phyloP scores from a whole-genome alignment of 1,140 invertebrate genomes.

The Wasmannia auropunctata region DNA sequence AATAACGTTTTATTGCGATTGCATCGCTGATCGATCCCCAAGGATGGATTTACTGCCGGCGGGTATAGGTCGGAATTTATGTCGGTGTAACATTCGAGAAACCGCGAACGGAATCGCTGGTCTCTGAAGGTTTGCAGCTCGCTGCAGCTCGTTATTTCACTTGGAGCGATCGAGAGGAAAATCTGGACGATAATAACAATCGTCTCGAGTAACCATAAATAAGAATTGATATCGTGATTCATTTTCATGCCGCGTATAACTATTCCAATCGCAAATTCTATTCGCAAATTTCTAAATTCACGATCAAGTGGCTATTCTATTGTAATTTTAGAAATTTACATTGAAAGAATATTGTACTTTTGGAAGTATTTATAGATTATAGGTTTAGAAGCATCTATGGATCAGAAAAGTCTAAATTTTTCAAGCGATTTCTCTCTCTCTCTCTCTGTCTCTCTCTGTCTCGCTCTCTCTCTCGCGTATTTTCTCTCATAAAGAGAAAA shows the following conservation, averaged over 20 bases:
- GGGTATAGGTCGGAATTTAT: slow-evolving; percentile 53
- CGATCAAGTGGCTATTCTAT: not conserved
- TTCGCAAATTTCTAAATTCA: not conserved
- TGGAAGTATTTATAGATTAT: too few relatives aligned
- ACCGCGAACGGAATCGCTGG: slow-evolving; percentile 44
- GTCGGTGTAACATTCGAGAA: slow-evolving; percentile 37
- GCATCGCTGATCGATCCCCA: slow-evolving; percentile 47
- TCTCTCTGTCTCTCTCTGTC: not conserved
- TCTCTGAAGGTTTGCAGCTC: slow-evolving; percentile 25
- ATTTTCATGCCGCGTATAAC: not conserved
- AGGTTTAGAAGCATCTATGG: not conserved
- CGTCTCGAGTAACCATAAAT: not conserved
- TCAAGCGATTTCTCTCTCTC: not conserved
- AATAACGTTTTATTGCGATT: slow-evolving; percentile 60
- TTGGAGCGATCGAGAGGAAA: slow-evolving; percentile 1
- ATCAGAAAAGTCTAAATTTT: not conserved
- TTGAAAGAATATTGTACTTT: not conserved
- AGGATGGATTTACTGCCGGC: slow-evolving; percentile 43
- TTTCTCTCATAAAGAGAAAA: not conserved
- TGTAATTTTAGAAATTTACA: not conserved
- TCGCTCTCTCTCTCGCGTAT: not conserved
- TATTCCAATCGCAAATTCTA: too few relatives aligned
- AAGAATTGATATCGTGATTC: not conserved
- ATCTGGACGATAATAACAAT: not conserved
- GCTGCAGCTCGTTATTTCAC: not conserved